Evolutionary conservation across 2,113 vertebrate genomes (phyloP).

Genomic region (Oostethus manadensis): DNA sequence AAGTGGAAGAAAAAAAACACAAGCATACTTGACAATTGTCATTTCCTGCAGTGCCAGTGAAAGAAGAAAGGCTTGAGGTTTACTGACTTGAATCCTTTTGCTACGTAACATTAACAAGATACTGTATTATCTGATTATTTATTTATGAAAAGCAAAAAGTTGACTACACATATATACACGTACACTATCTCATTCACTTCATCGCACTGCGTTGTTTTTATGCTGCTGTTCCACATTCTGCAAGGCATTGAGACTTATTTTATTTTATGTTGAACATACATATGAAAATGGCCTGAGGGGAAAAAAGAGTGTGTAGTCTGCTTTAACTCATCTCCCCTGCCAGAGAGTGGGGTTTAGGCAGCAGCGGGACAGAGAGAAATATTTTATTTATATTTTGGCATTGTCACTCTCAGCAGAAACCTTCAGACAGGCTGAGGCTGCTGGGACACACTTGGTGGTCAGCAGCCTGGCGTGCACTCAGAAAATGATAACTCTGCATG

Average conservation of each 20-base stretch:
- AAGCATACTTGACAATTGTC: background rate
- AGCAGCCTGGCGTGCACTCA: slow-evolving; percentile 41
- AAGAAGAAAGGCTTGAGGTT: too few species aligned
- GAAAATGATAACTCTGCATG: slow-evolving; percentile 36
- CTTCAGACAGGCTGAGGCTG: slow-evolving; percentile 38
- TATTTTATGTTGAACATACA: slow-evolving; percentile 22
- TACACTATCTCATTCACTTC: slow-evolving; percentile 45
- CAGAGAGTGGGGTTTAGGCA: slow-evolving; percentile 53
- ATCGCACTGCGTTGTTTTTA: slow-evolving; percentile 44
- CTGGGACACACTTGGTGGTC: slow-evolving; percentile 62
- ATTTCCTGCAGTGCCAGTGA: background rate
- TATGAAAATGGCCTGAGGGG: slow-evolving; percentile 58
- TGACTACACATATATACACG: slow-evolving; percentile 19
- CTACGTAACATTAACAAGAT: too few species aligned
- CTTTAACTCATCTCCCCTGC: slow-evolving; percentile 58
- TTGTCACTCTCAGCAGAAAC: slow-evolving; percentile 60
- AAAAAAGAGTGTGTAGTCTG: slow-evolving; percentile 60
- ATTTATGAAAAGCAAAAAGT: too few species aligned
- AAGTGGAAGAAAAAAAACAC: background rate
- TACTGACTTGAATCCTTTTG: too few species aligned
- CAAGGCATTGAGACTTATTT: slow-evolving; percentile 36
- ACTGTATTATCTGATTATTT: background rate
- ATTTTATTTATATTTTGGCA: slow-evolving; percentile 60
- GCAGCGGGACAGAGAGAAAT: slow-evolving; percentile 49
- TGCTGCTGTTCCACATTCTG: slow-evolving; percentile 50